These are phyloP conservation scores for Mustela erminea DNA, from an alignment of 2,797 vertebrate genomes.

Conservation along the genomic window DNA sequence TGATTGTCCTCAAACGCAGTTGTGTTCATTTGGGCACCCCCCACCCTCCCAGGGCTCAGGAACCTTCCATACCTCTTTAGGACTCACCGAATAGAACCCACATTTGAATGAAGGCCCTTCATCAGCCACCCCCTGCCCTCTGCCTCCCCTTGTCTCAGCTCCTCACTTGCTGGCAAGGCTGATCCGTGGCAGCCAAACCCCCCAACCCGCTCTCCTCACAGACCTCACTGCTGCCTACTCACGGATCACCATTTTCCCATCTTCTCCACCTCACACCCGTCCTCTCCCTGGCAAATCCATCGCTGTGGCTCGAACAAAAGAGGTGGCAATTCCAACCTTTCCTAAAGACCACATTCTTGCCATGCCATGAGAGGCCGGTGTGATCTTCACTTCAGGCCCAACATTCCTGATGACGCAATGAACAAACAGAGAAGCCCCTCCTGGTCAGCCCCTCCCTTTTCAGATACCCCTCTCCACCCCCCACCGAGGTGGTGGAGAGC, in stretches of 20 bases:
- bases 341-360: not conserved
- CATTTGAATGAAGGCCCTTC: not conserved
- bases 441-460: not conserved
- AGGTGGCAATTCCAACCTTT: not conserved
- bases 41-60: not conserved
- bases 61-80: not conserved
- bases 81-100: not conserved
- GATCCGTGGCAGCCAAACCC: not conserved
- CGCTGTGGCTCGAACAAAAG: not conserved
- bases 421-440: not conserved
- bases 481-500: no score
- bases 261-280: not conserved
- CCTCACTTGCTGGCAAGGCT: not conserved
- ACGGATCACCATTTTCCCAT: not conserved
- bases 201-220: not conserved
- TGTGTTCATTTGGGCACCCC: not conserved
- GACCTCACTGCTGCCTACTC: not conserved
- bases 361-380: not conserved
- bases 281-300: not conserved
- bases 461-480: no score
- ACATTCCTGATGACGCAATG: not conserved
- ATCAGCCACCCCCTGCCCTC: not conserved
- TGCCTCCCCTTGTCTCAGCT: not conserved
- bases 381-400: not conserved
- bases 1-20: not conserved